These are phyloP conservation scores for Pyrgus malvae DNA, from an alignment of 2,888 invertebrate species.

Conservation along the genomic window DNA sequence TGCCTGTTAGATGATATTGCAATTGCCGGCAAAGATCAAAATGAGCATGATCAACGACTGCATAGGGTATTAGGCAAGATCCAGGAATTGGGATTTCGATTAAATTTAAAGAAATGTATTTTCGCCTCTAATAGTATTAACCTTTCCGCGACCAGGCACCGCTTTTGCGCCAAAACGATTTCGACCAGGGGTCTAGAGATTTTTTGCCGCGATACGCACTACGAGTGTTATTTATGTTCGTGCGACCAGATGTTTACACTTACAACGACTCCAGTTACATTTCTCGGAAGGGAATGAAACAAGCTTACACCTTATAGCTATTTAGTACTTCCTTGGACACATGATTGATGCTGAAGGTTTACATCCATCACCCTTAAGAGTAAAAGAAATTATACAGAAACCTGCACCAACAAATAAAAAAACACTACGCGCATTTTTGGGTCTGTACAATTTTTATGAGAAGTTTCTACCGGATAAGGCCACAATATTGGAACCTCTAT, in stretches of 20 bases:
- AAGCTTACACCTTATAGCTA: no score
- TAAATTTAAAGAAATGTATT: slow-evolving; percentile 28
- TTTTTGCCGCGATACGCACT: no score
- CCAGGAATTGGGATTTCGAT: slow-evolving; percentile 21
- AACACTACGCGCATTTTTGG: slow-evolving; percentile 25
- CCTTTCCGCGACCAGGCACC: no score
- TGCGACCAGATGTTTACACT: no score
- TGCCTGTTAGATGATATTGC: slow-evolving; percentile 32
- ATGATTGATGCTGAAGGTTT: slow-evolving; percentile 24
- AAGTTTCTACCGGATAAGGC: slow-evolving; percentile 26
- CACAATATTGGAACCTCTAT: slow-evolving; percentile 27
- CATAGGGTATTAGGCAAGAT: slow-evolving; percentile 21
- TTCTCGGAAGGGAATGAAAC: no score
- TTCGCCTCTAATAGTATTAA: slow-evolving; percentile 18
- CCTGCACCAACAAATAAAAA: slow-evolving; percentile 24
- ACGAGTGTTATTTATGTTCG: no score
- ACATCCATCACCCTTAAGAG: slow-evolving; percentile 20
- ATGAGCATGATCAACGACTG: slow-evolving; percentile 25
- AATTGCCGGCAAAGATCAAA: slow-evolving; percentile 19
- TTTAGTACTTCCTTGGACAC: slow-evolving; percentile 27
- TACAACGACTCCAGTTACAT: no score
- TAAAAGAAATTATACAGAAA: slow-evolving; percentile 28
- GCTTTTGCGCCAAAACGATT: no score
- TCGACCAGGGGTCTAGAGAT: no score
- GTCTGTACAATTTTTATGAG: slow-evolving; percentile 30